A percentile compares a stretch with the other conserved stretches of the same genome.
Evolutionary conservation across 2,797 vertebrate genomes (phyloP).

Genomic region (Scleropages formosus): DNA sequence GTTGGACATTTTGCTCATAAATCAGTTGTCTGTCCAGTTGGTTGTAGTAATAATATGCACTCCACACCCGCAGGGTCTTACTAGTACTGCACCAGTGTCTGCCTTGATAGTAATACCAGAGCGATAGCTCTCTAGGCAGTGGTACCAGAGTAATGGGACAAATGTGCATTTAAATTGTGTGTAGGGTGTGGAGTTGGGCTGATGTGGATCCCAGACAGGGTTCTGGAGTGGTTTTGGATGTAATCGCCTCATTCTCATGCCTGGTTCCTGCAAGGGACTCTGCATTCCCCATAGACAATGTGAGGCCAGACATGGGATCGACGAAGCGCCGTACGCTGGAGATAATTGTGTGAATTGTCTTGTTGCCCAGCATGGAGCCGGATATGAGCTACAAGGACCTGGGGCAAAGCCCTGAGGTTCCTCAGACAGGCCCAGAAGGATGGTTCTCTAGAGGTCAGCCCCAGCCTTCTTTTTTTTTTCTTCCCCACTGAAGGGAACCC

Average conservation of each 20-base stretch:
- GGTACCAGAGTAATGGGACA: not conserved
- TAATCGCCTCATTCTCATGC: not conserved
- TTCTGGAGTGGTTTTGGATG: not conserved
- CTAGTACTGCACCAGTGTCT: not conserved
- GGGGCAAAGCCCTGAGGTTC: too few species aligned
- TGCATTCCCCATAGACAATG: constrained; percentile 18
- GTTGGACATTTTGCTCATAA: not conserved
- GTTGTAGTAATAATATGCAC: too few species aligned
- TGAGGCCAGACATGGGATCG: constrained; percentile 26
- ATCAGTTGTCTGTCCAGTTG: not conserved
- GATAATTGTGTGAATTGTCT: not conserved
- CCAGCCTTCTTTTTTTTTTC: too few species aligned
- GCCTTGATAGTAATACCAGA: not conserved
- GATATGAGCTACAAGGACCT: too few species aligned
- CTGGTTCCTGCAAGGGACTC: constrained; percentile 3
- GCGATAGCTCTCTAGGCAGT: not conserved
- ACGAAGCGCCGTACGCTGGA: not conserved
- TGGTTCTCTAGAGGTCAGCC: too few species aligned
- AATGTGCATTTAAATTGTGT: not conserved
- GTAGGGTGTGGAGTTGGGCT: too few species aligned
- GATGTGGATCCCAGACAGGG: not conserved
- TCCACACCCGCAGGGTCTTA: not conserved
- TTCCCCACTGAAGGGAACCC: too few species aligned
- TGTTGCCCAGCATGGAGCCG: too few species aligned
- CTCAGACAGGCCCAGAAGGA: too few species aligned